phyloP scores from a whole-genome alignment of 2,113 vertebrate genomes.

The Microcebus griseorufus region DNA sequence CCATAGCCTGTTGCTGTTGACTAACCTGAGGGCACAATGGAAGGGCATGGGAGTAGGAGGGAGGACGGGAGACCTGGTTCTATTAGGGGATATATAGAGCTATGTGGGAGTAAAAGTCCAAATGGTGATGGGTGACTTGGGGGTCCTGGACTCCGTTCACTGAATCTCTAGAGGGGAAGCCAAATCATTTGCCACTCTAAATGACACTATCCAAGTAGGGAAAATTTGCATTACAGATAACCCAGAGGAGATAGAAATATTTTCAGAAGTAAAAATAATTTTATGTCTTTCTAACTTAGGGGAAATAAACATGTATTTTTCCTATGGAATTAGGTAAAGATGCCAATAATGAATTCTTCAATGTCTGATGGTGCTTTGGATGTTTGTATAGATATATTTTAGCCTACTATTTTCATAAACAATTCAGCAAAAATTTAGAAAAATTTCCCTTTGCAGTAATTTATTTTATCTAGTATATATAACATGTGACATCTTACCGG shows the following conservation, averaged over 20 bases:
- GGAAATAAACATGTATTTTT: neutral
- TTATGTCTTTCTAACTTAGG: too few species aligned
- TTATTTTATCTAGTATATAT: neutral
- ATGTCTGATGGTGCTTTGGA: neutral
- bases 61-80: too few species aligned
- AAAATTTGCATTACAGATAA: neutral
- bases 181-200: neutral
- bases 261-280: neutral
- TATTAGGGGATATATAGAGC: too few species aligned
- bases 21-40: neutral
- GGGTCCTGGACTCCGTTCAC: neutral
- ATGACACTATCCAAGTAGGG: neutral
- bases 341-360: neutral
- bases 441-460: neutral
- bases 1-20: neutral
- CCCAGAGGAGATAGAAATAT: neutral
- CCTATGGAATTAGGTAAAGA: neutral
- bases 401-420: neutral
- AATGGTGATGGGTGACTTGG: too few species aligned
- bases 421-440: neutral
- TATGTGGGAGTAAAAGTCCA: neutral
- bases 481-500: neutral
- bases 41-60: too few species aligned
- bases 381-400: neutral
- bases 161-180: neutral